phyloP scores from a whole-genome alignment of 2,888 invertebrate genomes.

The Psococerastis gibbosa region DNA sequence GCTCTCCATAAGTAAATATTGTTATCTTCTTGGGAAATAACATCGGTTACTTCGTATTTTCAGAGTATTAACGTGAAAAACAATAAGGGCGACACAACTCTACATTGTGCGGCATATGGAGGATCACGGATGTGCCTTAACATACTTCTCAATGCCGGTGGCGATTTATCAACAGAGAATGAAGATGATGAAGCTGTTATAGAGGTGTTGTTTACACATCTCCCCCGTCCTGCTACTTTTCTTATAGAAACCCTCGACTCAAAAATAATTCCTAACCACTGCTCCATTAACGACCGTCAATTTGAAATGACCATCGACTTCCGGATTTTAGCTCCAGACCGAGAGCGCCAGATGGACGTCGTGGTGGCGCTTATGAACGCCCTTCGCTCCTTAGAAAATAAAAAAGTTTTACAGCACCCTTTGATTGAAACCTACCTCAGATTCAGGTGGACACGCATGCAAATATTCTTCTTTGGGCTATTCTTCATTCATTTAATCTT shows the following conservation, averaged over 20 bases:
- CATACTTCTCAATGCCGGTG: slow-evolving; percentile 27
- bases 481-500: slow-evolving; percentile 25
- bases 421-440: slow-evolving; percentile 28
- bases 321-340: slow-evolving; percentile 24
- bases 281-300: slow-evolving; percentile 19
- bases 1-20: too few species aligned
- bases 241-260: slow-evolving; percentile 24
- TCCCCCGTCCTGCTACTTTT: slow-evolving; percentile 24
- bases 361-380: slow-evolving; percentile 26
- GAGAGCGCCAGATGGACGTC: slow-evolving; percentile 27
- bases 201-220: slow-evolving; percentile 24
- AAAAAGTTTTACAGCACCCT: slow-evolving; percentile 28
- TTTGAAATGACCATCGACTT: slow-evolving; percentile 23
- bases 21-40: too few species aligned
- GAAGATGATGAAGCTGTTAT: slow-evolving; percentile 24
- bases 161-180: slow-evolving; percentile 23
- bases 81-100: slow-evolving; percentile 28
- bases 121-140: slow-evolving; percentile 30
- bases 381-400: slow-evolving; percentile 24
- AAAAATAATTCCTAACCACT: slow-evolving; percentile 21
- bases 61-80: slow-evolving; percentile 18
- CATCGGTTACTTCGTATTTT: slow-evolving; percentile 11
- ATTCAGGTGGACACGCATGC: slow-evolving; percentile 32
- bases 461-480: slow-evolving; percentile 29
- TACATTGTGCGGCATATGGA: slow-evolving; percentile 32